phyloP scores from a whole-genome alignment of 64 coral and sea anemone species.

The Stichodactyla mertensii region DNA sequence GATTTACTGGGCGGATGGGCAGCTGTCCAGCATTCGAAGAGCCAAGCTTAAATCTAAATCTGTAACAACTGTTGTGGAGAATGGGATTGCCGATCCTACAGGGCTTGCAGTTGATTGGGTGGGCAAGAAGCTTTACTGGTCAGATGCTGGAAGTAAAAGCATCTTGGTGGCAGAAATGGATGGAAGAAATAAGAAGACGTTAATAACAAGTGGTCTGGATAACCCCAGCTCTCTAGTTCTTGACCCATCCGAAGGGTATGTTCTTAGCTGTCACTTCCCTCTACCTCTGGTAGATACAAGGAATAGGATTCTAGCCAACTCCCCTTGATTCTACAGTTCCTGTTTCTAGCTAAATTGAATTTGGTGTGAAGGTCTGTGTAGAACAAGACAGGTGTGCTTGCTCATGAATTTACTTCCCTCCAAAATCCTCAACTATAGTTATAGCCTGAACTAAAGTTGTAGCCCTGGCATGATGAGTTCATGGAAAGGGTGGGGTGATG shows the following conservation, averaged over 20 bases:
- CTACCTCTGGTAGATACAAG: background rate
- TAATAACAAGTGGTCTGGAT: slow-evolving; percentile 19
- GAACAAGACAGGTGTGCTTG: too few relatives aligned
- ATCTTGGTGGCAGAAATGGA: background rate
- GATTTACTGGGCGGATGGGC: slow-evolving; percentile 54
- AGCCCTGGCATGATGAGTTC: too few relatives aligned
- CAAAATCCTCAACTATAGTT: too few relatives aligned
- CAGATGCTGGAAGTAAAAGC: slow-evolving; percentile 14
- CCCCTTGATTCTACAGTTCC: too few relatives aligned
- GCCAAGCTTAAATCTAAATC: slow-evolving; percentile 22
- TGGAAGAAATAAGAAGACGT: slow-evolving; percentile 14
- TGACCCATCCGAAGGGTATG: slow-evolving; percentile 61
- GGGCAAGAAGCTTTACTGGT: slow-evolving; percentile 66
- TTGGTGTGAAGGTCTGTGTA: too few relatives aligned
- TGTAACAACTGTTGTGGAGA: slow-evolving; percentile 5
- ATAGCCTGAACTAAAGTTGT: too few relatives aligned
- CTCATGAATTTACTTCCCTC: too few relatives aligned
- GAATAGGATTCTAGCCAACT: too few relatives aligned
- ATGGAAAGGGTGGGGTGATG: too few relatives aligned
- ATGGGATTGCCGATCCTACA: slow-evolving; percentile 16
- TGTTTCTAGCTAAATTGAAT: too few relatives aligned
- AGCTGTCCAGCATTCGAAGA: background rate
- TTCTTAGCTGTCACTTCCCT: background rate
- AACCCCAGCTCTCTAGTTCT: slow-evolving; percentile 50
- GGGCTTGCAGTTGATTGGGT: slow-evolving; percentile 65